Percentiles rank a stretch among this genome's conserved stretches.
Evolutionary conservation across 2,888 invertebrate genomes (phyloP).

Genomic region (Merodon equestris): DNA sequence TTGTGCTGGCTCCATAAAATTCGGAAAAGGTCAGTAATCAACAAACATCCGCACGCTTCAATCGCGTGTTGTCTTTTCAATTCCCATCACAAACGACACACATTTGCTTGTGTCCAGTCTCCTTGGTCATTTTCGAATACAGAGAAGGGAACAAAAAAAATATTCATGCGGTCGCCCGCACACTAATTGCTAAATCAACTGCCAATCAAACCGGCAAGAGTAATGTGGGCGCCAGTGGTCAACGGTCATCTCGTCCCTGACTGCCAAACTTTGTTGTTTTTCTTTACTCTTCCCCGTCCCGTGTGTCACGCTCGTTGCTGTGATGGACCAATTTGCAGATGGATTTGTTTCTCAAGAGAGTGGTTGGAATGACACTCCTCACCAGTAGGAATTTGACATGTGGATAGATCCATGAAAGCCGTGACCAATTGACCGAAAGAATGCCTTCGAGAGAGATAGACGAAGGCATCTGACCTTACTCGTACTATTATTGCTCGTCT

Average conservation of each 20-base stretch:
- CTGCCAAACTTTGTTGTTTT: conserved; percentile 10
- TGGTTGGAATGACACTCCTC: conserved; percentile 5
- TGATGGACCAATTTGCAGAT: conserved; percentile 56
- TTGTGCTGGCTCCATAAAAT: conserved; percentile 6
- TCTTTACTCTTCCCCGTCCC: not conserved
- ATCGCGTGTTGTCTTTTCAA: conserved; percentile 60
- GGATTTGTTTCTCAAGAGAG: conserved; percentile 41
- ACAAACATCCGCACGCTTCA: conserved; percentile 64
- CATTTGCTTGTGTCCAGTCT: conserved; percentile 3
- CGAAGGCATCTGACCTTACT: conserved; percentile 10
- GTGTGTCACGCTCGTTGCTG: conserved; percentile 5
- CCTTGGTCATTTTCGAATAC: conserved; percentile 16
- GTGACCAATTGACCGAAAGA: conserved; percentile 57
- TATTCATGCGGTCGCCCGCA: conserved; percentile 59
- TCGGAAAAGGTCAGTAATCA: conserved; percentile 52
- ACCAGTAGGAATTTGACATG: conserved; percentile 53
- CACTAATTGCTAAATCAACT: conserved; percentile 66
- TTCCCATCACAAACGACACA: conserved; percentile 44
- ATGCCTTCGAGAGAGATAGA: not conserved
- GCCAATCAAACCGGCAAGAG: conserved; percentile 62
- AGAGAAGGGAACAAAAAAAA: too few species aligned
- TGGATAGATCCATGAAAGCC: conserved; percentile 53
- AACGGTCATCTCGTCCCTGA: conserved; percentile 37
- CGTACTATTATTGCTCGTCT: conserved; percentile 11
- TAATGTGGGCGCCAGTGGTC: conserved; percentile 61